Conservation (phyloP, 2,113 vertebrate genomes). For the Mobula hypostoma region DNA sequence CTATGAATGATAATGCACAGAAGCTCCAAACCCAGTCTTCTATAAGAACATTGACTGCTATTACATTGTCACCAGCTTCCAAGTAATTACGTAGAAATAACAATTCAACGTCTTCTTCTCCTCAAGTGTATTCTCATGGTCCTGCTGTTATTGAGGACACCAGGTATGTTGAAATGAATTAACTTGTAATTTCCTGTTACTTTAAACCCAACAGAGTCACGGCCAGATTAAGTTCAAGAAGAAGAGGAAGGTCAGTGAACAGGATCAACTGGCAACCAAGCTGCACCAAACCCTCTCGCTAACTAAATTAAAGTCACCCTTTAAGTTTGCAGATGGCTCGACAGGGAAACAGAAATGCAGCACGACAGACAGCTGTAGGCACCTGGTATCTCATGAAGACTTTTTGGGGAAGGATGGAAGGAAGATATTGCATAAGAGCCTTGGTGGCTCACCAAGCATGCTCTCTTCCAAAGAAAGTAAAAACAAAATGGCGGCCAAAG, state of each 20-base stretch:
- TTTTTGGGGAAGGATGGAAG: slow-evolving; percentile 61
- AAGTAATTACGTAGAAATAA: not conserved
- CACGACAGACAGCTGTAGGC: slow-evolving; percentile 43
- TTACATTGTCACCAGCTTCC: not conserved
- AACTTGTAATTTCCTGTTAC: slow-evolving; percentile 43
- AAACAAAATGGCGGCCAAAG: slow-evolving; percentile 71
- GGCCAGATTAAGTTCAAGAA: slow-evolving; percentile 63
- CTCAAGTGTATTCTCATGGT: not conserved
- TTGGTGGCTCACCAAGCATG: slow-evolving; percentile 58
- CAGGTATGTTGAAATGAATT: slow-evolving; percentile 23
- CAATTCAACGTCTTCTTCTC: not conserved
- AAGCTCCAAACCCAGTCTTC: not conserved
- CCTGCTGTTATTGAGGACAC: not conserved
- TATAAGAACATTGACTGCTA: not conserved
- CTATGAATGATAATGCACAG: not conserved
- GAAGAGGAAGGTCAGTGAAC: slow-evolving; percentile 71
- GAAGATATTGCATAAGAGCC: slow-evolving; percentile 64
- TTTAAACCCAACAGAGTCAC: slow-evolving; percentile 52
- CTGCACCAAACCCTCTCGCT: slow-evolving; percentile 86
- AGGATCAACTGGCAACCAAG: slow-evolving; percentile 87
- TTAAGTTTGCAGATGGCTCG: slow-evolving; percentile 63
- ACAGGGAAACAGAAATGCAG: slow-evolving; percentile 58
- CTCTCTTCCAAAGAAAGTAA: slow-evolving; percentile 67
- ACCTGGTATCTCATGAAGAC: slow-evolving; percentile 50
- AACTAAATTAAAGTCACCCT: slow-evolving; percentile 73